Evolutionary conservation across 1,140 invertebrate species (phyloP), one percentile per base, ranked within the genome.

Genomic region (Pachypeltis micranthus): DNA sequence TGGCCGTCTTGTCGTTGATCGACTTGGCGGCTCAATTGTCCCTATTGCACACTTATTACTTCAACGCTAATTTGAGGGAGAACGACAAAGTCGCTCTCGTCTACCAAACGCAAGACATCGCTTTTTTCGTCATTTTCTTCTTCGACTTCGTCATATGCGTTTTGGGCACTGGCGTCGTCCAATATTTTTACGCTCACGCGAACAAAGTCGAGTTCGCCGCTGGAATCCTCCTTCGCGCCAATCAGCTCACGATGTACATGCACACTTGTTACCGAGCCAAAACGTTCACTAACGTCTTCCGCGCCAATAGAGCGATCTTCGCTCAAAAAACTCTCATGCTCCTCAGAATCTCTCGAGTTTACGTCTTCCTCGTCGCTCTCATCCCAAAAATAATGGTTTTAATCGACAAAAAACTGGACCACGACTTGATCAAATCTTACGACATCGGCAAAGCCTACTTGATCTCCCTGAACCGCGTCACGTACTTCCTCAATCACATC

Each of bases 361-460:
- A 51, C 19, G 47, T 51, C 47, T 51, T 51, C 47, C 12, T 51
- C 19, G 47, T 51, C 3, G 57, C 57, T 1, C 29, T 59, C n/a
- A 59, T 59, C 26, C 57, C 57, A 16, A 59, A 59, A 59, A 59
- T 59, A n/a, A 29, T 59, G 26, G 29, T 29, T 16, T 31, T 59
- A n/a, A 31, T 59, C n/a, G 57, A 59, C n/a, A 12, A 31, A 23
- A 28, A 59, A 25, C n/a, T 62, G 39, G 60, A 62, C 26, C 16
- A 51, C 3, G 44, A 44, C 54, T 23, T 62, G 1, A 47, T 62
- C 16, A 19, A 39, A 19, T 51, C 16, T 19, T 62, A 62, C 26
- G 60, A 62, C n/a, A 62, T 62, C 16, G 60, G 60, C 1, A 62
- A 62, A 39, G 60, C 60, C 12, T 62, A 26, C 27, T 23, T 62